phyloP scores from a whole-genome alignment of 1,140 invertebrate genomes.

The Dryas iulia region DNA sequence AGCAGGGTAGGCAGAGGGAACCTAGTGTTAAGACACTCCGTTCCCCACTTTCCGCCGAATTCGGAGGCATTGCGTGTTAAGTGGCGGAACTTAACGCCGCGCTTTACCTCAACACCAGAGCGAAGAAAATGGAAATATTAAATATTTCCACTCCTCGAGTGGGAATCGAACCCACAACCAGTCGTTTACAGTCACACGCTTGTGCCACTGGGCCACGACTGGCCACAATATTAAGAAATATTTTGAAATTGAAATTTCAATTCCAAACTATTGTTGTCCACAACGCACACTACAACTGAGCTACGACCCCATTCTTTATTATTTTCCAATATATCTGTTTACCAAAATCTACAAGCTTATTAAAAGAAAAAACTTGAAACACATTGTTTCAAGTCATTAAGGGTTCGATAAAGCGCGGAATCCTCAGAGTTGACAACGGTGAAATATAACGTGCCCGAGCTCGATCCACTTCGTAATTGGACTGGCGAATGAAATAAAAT shows the following conservation, averaged over 20 bases:
- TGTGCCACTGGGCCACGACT: not conserved
- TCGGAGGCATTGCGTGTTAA: not conserved
- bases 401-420: not conserved
- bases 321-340: not conserved
- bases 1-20: not conserved
- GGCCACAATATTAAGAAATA: no score
- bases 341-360: not conserved
- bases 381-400: constrained; percentile 2
- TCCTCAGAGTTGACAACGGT: constrained; percentile 5
- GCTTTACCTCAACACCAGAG: not conserved
- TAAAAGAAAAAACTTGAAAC: not conserved
- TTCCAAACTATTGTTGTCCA: no score
- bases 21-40: not conserved
- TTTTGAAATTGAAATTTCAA: no score
- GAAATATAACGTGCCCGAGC: constrained; percentile 18
- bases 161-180: not conserved
- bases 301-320: not conserved
- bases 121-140: not conserved
- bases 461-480: constrained; percentile 21
- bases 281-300: no score
- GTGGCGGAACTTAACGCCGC: not conserved
- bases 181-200: not conserved
- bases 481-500: constrained; percentile 11
- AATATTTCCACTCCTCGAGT: not conserved
- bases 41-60: not conserved